Evolutionary conservation across 2,888 invertebrate species (phyloP).

Genomic region (Galeopsomyia nigrocyanea): DNA sequence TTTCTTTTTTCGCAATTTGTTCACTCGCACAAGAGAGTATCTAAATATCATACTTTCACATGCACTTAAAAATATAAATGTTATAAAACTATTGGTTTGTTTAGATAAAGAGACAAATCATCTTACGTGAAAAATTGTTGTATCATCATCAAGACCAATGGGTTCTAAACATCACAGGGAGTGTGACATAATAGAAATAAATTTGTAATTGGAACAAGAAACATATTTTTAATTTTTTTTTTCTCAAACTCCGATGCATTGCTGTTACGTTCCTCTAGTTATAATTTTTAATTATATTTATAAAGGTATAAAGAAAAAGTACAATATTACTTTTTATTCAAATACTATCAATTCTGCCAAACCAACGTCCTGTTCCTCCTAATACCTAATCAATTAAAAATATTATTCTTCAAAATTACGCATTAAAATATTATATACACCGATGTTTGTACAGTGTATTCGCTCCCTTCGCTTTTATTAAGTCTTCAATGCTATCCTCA

Average conservation of each 20-base stretch:
- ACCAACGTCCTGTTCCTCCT: too few species aligned
- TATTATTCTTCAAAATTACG: too few species aligned
- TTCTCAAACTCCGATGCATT: constrained; percentile 17
- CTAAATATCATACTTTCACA: constrained; percentile 36
- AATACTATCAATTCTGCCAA: too few species aligned
- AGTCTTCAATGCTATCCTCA: too few species aligned
- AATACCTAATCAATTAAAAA: too few species aligned
- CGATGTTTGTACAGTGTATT: too few species aligned
- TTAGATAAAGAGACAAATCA: constrained; percentile 36
- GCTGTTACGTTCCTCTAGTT: neutral
- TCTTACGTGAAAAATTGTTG: constrained; percentile 37
- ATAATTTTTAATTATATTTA: constrained; percentile 9
- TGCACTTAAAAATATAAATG: constrained; percentile 40
- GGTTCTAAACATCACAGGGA: constrained; percentile 30
- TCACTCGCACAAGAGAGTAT: constrained; percentile 44
- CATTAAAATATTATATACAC: too few species aligned
- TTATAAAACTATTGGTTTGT: constrained; percentile 38
- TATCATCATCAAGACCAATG: constrained; percentile 24
- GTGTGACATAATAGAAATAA: constrained; percentile 40
- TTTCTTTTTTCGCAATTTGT: constrained; percentile 44
- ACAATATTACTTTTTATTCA: constrained; percentile 9
- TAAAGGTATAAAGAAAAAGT: constrained; percentile 15
- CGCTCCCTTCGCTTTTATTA: too few species aligned
- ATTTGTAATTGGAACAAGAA: constrained; percentile 38
- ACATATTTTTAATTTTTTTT: constrained; percentile 23